Evolutionary conservation across 2,888 invertebrate species (phyloP).

Genomic region (Caenorhabditis imperialis): DNA sequence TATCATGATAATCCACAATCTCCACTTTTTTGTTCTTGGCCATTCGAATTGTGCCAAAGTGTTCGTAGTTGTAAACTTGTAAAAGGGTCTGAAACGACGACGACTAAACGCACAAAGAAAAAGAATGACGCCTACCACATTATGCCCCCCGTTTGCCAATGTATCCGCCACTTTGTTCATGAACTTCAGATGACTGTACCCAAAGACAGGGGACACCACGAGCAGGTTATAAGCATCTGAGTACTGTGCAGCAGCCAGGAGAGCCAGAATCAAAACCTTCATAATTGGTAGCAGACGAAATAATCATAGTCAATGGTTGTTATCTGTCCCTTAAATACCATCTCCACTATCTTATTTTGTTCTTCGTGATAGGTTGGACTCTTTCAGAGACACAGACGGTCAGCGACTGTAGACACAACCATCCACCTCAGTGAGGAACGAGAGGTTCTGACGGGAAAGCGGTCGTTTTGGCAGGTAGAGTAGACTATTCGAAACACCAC

Average conservation of each 20-base stretch:
- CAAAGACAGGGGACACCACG: conserved; percentile 30
- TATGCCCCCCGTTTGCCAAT: conserved; percentile 27
- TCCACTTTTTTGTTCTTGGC: conserved; percentile 35
- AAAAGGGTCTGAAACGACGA: conserved; percentile 20
- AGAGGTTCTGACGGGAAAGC: too few relatives aligned
- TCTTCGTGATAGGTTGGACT: too few relatives aligned
- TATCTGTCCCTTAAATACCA: too few relatives aligned
- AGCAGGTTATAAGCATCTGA: conserved; percentile 26
- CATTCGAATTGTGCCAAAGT: conserved; percentile 37
- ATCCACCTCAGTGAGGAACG: too few relatives aligned
- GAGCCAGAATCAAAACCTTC: not conserved
- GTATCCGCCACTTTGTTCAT: conserved; percentile 40
- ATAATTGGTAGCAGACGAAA: too few relatives aligned
- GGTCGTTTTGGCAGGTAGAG: too few relatives aligned
- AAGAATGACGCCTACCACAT: too few relatives aligned
- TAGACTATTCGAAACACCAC: too few relatives aligned
- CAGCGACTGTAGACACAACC: too few relatives aligned
- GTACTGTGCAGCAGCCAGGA: not conserved
- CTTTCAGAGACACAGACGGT: conserved; percentile 2
- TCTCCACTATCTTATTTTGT: too few relatives aligned
- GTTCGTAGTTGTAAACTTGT: conserved; percentile 37
- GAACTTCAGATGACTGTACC: conserved; percentile 43
- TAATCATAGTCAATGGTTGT: too few relatives aligned
- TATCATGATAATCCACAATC: conserved; percentile 30
- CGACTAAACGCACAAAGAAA: too few relatives aligned